Percentiles rank a stretch among this genome's conserved stretches.
Conservation (phyloP, 2,797 vertebrate genomes). For the Falco concolor region DNA sequence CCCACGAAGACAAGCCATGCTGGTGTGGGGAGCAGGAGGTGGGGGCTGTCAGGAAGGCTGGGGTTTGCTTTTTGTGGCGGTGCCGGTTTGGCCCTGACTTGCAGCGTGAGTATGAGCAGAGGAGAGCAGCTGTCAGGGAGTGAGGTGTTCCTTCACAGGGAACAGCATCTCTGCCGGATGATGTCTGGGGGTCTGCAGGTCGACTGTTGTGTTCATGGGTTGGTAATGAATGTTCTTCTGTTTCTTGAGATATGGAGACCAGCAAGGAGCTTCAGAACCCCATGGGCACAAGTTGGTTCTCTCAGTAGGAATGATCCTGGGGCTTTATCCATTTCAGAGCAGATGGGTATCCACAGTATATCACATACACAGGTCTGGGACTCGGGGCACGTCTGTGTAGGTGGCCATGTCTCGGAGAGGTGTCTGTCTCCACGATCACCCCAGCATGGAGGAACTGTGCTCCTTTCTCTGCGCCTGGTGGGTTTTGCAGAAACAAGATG, state of each 20-base stretch:
- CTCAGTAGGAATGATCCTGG: neutral
- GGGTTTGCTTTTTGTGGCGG: neutral
- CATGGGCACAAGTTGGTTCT: neutral
- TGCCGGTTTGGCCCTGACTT: neutral
- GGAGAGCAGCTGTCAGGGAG: neutral
- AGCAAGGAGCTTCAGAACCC: neutral
- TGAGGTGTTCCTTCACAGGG: neutral
- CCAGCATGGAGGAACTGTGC: neutral
- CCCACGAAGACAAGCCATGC: neutral
- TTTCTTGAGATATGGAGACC: neutral
- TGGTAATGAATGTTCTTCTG: neutral
- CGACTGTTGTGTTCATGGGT: neutral
- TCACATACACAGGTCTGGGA: neutral
- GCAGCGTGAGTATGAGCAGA: rapidly evolving
- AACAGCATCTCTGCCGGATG: neutral
- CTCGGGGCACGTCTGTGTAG: rapidly evolving
- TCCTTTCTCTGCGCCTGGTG: neutral
- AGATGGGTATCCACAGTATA: neutral
- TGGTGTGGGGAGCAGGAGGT: neutral
- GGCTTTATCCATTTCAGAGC: neutral
- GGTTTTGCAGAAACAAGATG: neutral
- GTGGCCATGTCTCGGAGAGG: neutral
- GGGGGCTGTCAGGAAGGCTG: neutral
- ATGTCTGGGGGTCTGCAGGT: neutral
- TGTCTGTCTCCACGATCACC: neutral